phyloP scores from a whole-genome alignment of 2,888 invertebrate genomes.

The Sympetrum striolatum region DNA sequence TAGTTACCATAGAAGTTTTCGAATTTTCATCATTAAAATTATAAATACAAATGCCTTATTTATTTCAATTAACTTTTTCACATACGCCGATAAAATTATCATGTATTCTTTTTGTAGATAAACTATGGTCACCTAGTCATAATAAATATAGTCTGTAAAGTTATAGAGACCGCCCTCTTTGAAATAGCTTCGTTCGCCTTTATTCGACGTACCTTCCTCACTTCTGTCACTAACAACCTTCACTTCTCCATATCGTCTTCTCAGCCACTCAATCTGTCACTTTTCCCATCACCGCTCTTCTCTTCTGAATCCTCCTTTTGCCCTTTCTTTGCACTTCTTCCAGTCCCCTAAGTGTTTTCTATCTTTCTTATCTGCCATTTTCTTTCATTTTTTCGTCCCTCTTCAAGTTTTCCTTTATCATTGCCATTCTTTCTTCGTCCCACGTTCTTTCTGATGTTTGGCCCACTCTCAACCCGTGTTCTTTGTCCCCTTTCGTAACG shows the following conservation, averaged over 20 bases:
- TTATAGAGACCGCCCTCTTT: too few species aligned
- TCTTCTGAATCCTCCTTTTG: too few species aligned
- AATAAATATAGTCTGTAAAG: too few species aligned
- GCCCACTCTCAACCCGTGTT: background rate
- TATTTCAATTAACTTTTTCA: too few species aligned
- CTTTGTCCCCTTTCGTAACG: background rate
- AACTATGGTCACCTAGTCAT: too few species aligned
- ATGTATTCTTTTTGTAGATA: too few species aligned
- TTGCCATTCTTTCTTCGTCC: slow-evolving; percentile 46
- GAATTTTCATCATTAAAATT: too few species aligned
- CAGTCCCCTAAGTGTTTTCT: background rate
- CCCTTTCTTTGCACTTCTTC: background rate
- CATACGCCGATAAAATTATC: too few species aligned
- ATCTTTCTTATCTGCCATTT: background rate
- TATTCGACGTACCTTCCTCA: background rate
- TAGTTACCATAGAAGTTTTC: too few species aligned
- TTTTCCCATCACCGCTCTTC: background rate
- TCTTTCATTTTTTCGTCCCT: background rate
- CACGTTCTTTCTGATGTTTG: slow-evolving; percentile 24
- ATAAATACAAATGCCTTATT: too few species aligned
- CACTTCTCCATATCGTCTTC: background rate
- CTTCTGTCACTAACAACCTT: background rate
- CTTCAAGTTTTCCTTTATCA: slow-evolving; percentile 48
- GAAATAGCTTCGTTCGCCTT: too few species aligned
- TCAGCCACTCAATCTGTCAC: background rate